Evolutionary conservation across 2,113 vertebrate genomes (phyloP).

Genomic region (Trematocara zebra): DNA sequence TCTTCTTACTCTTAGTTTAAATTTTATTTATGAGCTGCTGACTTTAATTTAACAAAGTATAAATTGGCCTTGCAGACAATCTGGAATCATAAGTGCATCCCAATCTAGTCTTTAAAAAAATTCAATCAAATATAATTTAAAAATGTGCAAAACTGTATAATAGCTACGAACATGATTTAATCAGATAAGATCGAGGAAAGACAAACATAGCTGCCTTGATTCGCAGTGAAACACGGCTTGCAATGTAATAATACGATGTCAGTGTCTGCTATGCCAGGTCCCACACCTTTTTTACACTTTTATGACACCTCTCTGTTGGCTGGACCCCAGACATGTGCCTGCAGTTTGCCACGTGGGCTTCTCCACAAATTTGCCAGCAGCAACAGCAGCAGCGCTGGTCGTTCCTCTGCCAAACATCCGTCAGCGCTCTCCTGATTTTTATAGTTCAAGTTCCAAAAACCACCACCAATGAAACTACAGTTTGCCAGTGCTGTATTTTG

Average conservation of each 20-base stretch:
- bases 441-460: constrained; percentile 24
- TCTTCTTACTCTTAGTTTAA: not conserved
- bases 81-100: not conserved
- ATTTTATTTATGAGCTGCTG: not conserved
- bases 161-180: not conserved
- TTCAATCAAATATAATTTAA: not conserved
- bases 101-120: not conserved
- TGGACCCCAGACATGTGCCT: constrained; percentile 42
- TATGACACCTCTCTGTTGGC: constrained; percentile 27
- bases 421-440: constrained; percentile 53
- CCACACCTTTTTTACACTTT: constrained; percentile 21
- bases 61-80: not conserved
- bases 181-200: not conserved
- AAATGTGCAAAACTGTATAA: not conserved
- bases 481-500: constrained; percentile 20
- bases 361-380: constrained; percentile 12
- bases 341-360: constrained; percentile 46
- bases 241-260: not conserved
- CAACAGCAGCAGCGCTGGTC: constrained; percentile 10
- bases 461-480: constrained; percentile 25
- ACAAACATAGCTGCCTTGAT: not conserved
- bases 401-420: constrained; percentile 51
- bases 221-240: not conserved
- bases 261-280: not conserved
- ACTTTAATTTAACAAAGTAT: not conserved